Conservation (phyloP, 2,113 vertebrate species). For the Numenius arquata region DNA sequence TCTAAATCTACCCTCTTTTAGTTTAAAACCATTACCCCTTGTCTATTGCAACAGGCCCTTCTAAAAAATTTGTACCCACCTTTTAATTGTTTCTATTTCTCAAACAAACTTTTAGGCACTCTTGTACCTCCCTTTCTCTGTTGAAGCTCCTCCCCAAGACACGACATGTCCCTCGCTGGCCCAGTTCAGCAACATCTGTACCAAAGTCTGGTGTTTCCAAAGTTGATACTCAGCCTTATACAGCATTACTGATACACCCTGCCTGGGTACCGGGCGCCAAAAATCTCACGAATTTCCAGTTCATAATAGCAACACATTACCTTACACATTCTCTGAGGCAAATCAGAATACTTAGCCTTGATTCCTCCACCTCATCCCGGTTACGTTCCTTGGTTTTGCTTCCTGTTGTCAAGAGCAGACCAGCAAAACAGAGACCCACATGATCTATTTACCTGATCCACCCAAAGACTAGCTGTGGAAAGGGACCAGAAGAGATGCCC, state of each 20-base stretch:
- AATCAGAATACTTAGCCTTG: not conserved
- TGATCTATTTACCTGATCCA: not conserved
- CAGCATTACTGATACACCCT: not conserved
- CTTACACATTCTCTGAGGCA: not conserved
- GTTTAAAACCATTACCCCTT: not conserved
- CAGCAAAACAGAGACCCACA: not conserved
- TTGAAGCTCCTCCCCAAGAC: not conserved
- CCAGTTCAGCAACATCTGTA: not conserved
- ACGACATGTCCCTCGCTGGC: fast-evolving
- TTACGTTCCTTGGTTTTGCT: not conserved
- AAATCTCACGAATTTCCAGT: not conserved
- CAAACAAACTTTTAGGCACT: not conserved
- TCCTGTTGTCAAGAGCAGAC: not conserved
- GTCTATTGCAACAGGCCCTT: not conserved
- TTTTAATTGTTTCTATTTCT: not conserved
- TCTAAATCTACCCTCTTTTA: not conserved
- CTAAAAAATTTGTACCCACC: not conserved
- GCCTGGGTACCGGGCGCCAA: not conserved
- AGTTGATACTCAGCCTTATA: not conserved
- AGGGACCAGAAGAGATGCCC: not conserved
- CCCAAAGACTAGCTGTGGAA: not conserved
- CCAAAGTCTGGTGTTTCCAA: not conserved
- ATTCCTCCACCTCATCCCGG: not conserved
- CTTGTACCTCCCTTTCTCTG: not conserved
- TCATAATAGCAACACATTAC: not conserved